Evolutionary conservation across 2,113 vertebrate genomes (phyloP), one percentile per base, ranked within the genome.

Genomic region (Emydocephalus ijimae): DNA sequence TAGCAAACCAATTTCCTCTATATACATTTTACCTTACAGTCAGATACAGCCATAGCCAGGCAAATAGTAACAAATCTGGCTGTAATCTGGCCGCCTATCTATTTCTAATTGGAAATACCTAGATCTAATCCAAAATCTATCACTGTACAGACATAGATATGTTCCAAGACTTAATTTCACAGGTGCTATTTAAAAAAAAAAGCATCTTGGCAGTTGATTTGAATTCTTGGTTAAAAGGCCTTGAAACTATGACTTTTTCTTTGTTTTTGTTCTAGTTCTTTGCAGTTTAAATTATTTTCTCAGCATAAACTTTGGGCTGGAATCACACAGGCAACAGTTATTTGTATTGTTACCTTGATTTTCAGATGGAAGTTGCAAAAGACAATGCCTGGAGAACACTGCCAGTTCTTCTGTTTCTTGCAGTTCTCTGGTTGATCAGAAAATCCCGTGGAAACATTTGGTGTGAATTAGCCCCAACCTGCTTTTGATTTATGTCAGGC

Each of bases 401-500:
- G 90, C 24, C 81, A 56, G 48, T 88, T 50, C n/a, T 24, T 86
- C 34, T 54, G 48, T 92, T 55, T 23, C 24, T 88, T 92, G 86
- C 24, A 87, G 23, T 48, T 69, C 21, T 54, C n/a, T 43, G 48
- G 57, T 29, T 54, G 54, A 59, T 26, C 54, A 91, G 90, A 91
- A 86, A 52, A 39, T 50, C 59, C 59, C 34, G 59, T 61, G 29
- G 29, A 74, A 88, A 88, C 91, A 92, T 88, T 88, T 87, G 91
- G 86, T 88, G 86, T 55, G 91, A 92, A 92, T 88, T 92, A 88
- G 48, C 29, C 57, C 45, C 34, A 74, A 88, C 29, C 91, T 74
- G 91, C n/a, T 55, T 88, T 69, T 92, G 85, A 92, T 92, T 92
- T 92, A 86, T 88, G 91, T 50, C 21, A 3, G 45, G 43, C 39